phyloP scores from a whole-genome alignment of 2,113 vertebrate species.

The Hoplias malabaricus region DNA sequence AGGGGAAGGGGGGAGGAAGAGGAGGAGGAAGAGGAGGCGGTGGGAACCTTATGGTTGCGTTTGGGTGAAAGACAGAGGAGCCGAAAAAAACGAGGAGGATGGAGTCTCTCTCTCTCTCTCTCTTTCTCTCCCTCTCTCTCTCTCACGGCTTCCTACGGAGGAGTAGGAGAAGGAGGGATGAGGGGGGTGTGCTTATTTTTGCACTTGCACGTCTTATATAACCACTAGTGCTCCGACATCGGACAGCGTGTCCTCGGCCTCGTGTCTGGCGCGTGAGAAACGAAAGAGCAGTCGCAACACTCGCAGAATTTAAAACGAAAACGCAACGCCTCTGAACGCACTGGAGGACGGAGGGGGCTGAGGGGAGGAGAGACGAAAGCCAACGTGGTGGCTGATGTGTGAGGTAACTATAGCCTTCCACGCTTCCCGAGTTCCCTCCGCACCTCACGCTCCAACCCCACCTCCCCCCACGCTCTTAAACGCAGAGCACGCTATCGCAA shows the following conservation, averaged over 20 bases:
- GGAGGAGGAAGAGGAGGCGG: slow-evolving; percentile 78
- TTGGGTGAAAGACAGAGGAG: slow-evolving; percentile 68
- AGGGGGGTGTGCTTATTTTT: neutral
- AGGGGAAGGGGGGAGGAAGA: slow-evolving; percentile 72
- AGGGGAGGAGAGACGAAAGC: too few species aligned
- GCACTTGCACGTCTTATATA: slow-evolving; percentile 49
- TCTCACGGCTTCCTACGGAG: too few species aligned
- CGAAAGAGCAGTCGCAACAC: too few species aligned
- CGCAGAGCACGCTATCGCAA: too few species aligned
- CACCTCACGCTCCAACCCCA: too few species aligned
- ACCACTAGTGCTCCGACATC: neutral
- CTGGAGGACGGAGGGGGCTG: too few species aligned
- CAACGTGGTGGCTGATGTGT: too few species aligned
- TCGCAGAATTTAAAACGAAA: too few species aligned
- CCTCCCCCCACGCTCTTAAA: too few species aligned
- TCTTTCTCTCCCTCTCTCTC: slow-evolving; percentile 17
- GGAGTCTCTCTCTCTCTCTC: slow-evolving; percentile 29
- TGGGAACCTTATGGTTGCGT: slow-evolving; percentile 82
- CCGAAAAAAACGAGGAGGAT: slow-evolving; percentile 66
- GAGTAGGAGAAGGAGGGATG: slow-evolving; percentile 44
- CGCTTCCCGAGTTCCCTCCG: too few species aligned
- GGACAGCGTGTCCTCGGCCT: neutral
- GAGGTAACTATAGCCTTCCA: too few species aligned
- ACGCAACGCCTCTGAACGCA: too few species aligned
- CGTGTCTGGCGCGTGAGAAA: neutral